Conservation (phyloP, 2,888 invertebrate species). For the Cremastinae sp. region DNA sequence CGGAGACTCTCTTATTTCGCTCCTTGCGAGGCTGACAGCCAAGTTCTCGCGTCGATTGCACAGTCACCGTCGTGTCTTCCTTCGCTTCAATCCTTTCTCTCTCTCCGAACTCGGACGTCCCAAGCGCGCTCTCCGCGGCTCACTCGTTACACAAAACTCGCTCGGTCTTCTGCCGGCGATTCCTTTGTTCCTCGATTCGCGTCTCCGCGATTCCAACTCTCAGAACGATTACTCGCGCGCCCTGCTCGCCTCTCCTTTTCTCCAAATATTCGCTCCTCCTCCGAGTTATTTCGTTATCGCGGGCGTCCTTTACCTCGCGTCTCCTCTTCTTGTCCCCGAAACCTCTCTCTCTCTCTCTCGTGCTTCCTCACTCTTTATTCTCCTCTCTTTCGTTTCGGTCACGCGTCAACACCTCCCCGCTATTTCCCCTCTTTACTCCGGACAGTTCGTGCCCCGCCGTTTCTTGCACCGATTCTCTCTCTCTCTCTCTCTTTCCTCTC, state of each 20-base stretch:
- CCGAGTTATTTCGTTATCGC: background rate
- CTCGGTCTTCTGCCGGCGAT: slow-evolving; percentile 12
- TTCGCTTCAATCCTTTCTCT: slow-evolving; percentile 44
- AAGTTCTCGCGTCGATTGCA: slow-evolving; percentile 63
- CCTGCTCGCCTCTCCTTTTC: background rate
- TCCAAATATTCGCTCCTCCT: background rate
- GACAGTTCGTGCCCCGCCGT: too few species aligned
- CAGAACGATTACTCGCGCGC: background rate
- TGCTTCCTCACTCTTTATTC: slow-evolving; percentile 10
- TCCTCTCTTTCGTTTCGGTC: slow-evolving; percentile 15
- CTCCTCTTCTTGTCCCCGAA: slow-evolving; percentile 27
- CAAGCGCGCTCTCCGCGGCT: slow-evolving; percentile 21
- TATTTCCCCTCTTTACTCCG: background rate
- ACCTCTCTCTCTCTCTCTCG: slow-evolving; percentile 13
- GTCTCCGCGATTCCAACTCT: too few species aligned
- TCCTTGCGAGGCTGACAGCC: slow-evolving; percentile 37
- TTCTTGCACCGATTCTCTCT: too few species aligned
- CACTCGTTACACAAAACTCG: slow-evolving; percentile 24
- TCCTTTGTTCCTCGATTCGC: slow-evolving; percentile 32
- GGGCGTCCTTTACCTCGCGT: background rate
- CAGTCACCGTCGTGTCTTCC: slow-evolving; percentile 53
- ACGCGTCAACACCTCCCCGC: background rate
- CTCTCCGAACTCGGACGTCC: slow-evolving; percentile 32
- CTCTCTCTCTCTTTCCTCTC: too few species aligned
- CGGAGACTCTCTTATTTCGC: background rate